Percentiles rank a stretch among this genome's conserved stretches.
These are phyloP conservation scores for Neodontobutis hainanensis DNA, from an alignment of 2,113 vertebrate genomes.

Conservation along the genomic window DNA sequence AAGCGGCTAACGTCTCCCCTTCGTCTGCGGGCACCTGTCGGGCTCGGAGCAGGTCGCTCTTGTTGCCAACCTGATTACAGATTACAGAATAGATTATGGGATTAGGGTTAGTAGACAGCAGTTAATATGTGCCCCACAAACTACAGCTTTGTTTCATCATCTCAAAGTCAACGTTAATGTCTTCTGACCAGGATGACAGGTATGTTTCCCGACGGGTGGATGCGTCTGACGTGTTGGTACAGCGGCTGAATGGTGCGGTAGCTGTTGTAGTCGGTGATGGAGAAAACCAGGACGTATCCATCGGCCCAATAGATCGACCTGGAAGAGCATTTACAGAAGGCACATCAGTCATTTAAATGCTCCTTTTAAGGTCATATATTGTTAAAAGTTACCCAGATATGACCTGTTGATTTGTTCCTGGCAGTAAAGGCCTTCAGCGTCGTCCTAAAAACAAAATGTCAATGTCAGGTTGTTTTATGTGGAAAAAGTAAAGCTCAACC, in stretches of 20 bases:
- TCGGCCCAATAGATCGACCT: constrained; percentile 97
- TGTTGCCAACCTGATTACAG: constrained; percentile 86
- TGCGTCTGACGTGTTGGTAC: constrained; percentile 89
- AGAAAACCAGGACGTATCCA: constrained; percentile 90
- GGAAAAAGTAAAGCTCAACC: no score
- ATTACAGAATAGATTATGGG: constrained; percentile 32
- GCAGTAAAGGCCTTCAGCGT: constrained; percentile 82
- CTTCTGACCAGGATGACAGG: constrained; percentile 81
- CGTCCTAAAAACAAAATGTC: constrained; percentile 73
- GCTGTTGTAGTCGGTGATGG: constrained; percentile 90
- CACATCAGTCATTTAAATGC: neutral
- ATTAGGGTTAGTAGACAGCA: constrained; percentile 33
- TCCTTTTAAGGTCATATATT: neutral
- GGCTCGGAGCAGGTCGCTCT: constrained; percentile 88
- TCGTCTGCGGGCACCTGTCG: constrained; percentile 86
- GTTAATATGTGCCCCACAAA: constrained; percentile 4
- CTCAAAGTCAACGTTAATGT: neutral
- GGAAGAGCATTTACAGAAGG: constrained; percentile 2
- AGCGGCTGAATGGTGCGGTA: constrained; percentile 86
- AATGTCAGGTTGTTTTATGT: no score
- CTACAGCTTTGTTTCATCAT: neutral
- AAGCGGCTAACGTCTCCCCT: constrained; percentile 83
- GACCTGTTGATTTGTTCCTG: constrained; percentile 89
- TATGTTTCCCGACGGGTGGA: constrained; percentile 89
- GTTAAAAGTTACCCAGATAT: constrained; percentile 4